These are phyloP conservation scores for Coenonympha arcania DNA, from an alignment of 2,888 invertebrate genomes.

Conservation along the genomic window DNA sequence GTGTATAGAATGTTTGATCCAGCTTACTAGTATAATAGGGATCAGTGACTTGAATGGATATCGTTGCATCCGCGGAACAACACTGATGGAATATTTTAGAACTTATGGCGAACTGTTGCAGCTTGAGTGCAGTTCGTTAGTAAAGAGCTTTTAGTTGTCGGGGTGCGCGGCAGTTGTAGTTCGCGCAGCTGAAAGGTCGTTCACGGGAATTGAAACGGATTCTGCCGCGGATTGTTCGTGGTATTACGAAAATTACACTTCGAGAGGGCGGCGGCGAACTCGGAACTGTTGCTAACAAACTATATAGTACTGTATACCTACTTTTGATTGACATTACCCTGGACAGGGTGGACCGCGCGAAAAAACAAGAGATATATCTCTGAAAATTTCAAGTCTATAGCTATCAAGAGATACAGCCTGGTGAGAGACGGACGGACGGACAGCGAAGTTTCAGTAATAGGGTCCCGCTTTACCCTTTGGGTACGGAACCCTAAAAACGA, in stretches of 20 bases:
- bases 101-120: slow-evolving; percentile 2
- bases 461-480: too few relatives aligned
- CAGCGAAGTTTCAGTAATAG: too few relatives aligned
- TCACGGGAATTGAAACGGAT: slow-evolving; percentile 26
- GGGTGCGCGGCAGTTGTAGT: slow-evolving; percentile 12
- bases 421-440: too few relatives aligned
- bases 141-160: slow-evolving; percentile 23
- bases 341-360: too few relatives aligned
- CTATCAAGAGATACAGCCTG: too few relatives aligned
- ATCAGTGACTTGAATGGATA: neutral
- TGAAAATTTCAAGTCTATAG: too few relatives aligned
- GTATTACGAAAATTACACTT: slow-evolving; percentile 22
- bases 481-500: too few relatives aligned
- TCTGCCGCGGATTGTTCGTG: slow-evolving; percentile 22
- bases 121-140: slow-evolving; percentile 15
- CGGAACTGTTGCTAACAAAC: slow-evolving; percentile 6
- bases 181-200: slow-evolving; percentile 23
- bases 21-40: too few relatives aligned
- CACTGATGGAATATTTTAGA: slow-evolving; percentile 3
- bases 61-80: neutral
- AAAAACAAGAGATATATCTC: too few relatives aligned
- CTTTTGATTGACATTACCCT: too few relatives aligned
- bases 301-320: too few relatives aligned
- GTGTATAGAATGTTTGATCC: too few relatives aligned
- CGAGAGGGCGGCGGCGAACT: slow-evolving; percentile 9